Base-by-base conservation (phyloP, 2,888 invertebrate species). In the Limnephilus auricula region DNA sequence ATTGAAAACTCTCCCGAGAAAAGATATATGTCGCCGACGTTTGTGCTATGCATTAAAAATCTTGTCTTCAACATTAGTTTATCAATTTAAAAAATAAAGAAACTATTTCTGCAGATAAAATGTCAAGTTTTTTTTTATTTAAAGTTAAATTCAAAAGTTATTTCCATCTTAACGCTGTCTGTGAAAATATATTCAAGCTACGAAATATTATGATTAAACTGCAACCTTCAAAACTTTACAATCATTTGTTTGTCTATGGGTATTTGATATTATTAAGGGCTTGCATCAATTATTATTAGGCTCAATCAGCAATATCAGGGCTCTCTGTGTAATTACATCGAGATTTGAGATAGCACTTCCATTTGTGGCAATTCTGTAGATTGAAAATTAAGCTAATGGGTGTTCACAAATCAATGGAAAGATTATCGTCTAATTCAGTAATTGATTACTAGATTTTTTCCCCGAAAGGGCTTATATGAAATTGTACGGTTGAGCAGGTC, bases 201-300 rank as follows among this genome's bases (percentile, higher is more conserved):
- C 50, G 13, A 65, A 65, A 65, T 65, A 65, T 65, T 25, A 65
- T 18, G 0, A 65, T 65, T 4, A 0, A 5, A 50, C 50, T 50
- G 50, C 50, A n/a, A 25, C 65, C 65, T 65, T n/a, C 25, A 65
- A 65, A 25, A 25, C 65, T 65, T 65, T n/a, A 65, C 25, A 65
- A 25, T n/a, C 65, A 9, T 25, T 25, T 25, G n/a, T 65, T 65
- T 25, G 6, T 65, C 9, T 65, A 18, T 80, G 18, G 31, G 32
- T 31, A 31, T 32, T 31, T 80, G 80, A 80, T 32, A 80, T 80
- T 31, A 80, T 80, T 80, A 80, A 31, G 80, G 30, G 10, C 32
- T 80, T 80, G 80, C 80, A 80, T 32, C 80, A 80, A 80, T 80
- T 80, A 65, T 65, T n/a, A 65, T 65, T 65, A 65, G n/a, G 25